These are phyloP conservation scores for Linepithema humile DNA, from an alignment of 1,140 invertebrate genomes.

Conservation along the genomic window DNA sequence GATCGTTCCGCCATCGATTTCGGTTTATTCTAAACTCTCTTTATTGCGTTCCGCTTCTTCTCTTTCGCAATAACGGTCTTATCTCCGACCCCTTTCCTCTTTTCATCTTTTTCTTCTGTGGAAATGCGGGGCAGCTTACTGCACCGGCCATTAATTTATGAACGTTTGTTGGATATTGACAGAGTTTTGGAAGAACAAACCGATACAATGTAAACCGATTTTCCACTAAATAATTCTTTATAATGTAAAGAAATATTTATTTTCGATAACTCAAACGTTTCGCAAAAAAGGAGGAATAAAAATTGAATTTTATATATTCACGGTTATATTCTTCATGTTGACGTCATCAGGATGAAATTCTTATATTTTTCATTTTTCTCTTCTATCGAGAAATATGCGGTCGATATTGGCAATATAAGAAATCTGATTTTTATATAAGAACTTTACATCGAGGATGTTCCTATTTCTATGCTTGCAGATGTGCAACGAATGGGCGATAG, in stretches of 20 bases:
- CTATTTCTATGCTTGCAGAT: slow-evolving; percentile 77
- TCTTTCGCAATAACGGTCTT: slow-evolving; percentile 8
- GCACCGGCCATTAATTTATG: neutral
- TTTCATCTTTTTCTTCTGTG: neutral
- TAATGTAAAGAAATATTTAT: neutral
- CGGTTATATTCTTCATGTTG: neutral
- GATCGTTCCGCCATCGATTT: slow-evolving; percentile 61
- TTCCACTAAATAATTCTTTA: neutral
- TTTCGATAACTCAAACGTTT: neutral
- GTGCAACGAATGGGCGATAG: slow-evolving; percentile 88
- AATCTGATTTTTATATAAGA: neutral
- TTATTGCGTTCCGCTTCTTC: neutral
- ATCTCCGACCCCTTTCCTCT: neutral
- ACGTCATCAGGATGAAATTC: neutral
- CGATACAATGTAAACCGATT: neutral
- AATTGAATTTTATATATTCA: neutral
- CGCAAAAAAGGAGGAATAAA: neutral
- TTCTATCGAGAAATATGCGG: neutral
- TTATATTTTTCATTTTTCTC: neutral
- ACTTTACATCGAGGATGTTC: neutral
- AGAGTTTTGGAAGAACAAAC: neutral
- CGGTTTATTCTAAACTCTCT: slow-evolving; percentile 61
- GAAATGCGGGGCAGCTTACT: neutral
- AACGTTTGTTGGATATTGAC: neutral
- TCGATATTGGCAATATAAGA: slow-evolving; percentile 36